Evolutionary conservation across 2,888 invertebrate species (phyloP).

Genomic region (Agrochola circellaris): DNA sequence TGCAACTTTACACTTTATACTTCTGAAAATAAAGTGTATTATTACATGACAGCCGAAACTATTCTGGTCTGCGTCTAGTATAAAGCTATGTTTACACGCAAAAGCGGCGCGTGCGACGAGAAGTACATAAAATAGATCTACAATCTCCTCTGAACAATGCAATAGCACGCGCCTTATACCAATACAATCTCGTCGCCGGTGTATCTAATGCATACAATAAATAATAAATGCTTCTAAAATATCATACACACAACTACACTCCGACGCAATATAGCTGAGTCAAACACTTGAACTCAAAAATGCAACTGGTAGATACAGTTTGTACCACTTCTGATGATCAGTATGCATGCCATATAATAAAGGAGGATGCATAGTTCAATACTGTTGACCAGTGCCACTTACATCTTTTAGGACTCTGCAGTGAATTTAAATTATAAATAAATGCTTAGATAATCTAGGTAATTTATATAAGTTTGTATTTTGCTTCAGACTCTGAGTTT

Average conservation of each 20-base stretch:
- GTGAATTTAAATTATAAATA: constrained; percentile 8
- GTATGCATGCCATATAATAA: constrained; percentile 26
- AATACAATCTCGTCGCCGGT: background rate
- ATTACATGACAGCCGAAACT: background rate
- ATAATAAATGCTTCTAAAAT: background rate
- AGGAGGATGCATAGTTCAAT: constrained; percentile 8
- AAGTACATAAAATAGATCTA: constrained; percentile 22
- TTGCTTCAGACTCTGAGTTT: background rate
- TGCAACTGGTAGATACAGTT: background rate
- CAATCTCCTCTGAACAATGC: constrained; percentile 33
- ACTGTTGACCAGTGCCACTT: constrained; percentile 33
- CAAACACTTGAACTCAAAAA: background rate
- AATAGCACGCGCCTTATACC: constrained; percentile 8
- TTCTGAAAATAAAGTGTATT: background rate
- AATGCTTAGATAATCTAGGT: background rate
- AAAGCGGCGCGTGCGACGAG: background rate
- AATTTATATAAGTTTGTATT: background rate
- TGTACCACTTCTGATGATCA: constrained; percentile 28
- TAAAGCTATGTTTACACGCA: constrained; percentile 13
- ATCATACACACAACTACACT: background rate
- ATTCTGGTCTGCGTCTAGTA: background rate
- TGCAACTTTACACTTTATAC: rapidly evolving
- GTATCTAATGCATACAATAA: background rate
- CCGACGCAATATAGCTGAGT: background rate
- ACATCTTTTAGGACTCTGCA: constrained; percentile 5